phyloP scores from a whole-genome alignment of 1,140 invertebrate species.

The Drosophila watanabei region DNA sequence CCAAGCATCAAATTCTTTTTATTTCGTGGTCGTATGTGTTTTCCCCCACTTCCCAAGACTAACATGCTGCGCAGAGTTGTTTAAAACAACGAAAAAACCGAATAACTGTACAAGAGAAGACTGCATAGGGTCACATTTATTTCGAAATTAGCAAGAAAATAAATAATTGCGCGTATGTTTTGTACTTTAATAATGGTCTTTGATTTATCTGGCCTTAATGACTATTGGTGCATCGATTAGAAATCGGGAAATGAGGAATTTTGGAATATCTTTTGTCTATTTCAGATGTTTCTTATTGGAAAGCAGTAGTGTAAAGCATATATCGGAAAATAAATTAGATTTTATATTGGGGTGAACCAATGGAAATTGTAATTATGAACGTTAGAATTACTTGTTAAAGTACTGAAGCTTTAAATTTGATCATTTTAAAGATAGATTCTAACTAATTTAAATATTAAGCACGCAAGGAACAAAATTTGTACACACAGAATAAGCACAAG shows the following conservation, averaged over 20 bases:
- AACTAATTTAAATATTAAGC: too few relatives aligned
- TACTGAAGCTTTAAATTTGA: neutral
- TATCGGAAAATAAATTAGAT: neutral
- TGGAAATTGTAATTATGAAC: neutral
- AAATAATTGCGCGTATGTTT: constrained; percentile 74
- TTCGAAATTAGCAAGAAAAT: constrained; percentile 55
- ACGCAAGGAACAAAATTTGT: too few relatives aligned
- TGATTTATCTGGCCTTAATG: neutral
- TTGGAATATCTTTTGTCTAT: neutral
- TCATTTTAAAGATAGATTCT: too few relatives aligned
- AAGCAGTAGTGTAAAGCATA: too few relatives aligned
- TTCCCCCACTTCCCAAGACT: constrained; percentile 40
- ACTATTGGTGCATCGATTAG: neutral
- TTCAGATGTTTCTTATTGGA: neutral
- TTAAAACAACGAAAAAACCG: constrained; percentile 59
- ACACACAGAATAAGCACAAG: too few relatives aligned
- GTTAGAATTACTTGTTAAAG: neutral
- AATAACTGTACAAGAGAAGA: constrained; percentile 64
- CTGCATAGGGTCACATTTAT: constrained; percentile 65
- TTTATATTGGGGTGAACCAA: neutral
- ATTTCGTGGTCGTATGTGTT: constrained; percentile 34
- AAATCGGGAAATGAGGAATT: neutral
- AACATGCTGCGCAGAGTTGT: constrained; percentile 75
- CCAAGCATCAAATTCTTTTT: constrained; percentile 59
- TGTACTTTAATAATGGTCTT: constrained; percentile 38